These are phyloP conservation scores for Drosophila sordidula DNA, from an alignment of 2,888 invertebrate species.

Conservation along the genomic window DNA sequence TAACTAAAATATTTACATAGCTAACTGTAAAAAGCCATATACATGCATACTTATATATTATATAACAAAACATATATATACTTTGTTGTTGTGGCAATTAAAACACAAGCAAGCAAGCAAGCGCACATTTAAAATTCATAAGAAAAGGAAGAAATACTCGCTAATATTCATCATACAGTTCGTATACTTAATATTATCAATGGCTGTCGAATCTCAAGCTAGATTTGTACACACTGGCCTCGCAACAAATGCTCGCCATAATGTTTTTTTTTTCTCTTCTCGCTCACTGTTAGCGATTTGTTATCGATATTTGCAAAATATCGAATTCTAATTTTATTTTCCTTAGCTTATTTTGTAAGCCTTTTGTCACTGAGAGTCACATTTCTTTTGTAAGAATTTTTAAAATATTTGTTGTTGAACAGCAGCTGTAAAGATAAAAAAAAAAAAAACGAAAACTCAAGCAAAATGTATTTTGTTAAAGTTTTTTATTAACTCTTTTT, in stretches of 20 bases:
- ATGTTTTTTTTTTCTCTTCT: constrained; percentile 47
- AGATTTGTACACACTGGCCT: constrained; percentile 62
- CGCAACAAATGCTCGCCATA: constrained; percentile 57
- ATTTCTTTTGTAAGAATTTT: constrained; percentile 47
- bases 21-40: constrained; percentile 41
- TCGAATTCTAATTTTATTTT: constrained; percentile 60
- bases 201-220: constrained; percentile 45
- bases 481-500: constrained; percentile 45
- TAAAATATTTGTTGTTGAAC: constrained; percentile 72
- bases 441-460: constrained; percentile 28
- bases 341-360: constrained; percentile 58
- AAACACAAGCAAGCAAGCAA: constrained; percentile 33
- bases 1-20: constrained; percentile 44
- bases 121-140: constrained; percentile 5
- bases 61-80: constrained; percentile 26
- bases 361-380: constrained; percentile 55
- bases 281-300: constrained; percentile 60
- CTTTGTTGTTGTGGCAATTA: constrained; percentile 45
- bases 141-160: constrained; percentile 48
- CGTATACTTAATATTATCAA: constrained; percentile 60
- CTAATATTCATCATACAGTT: constrained; percentile 61
- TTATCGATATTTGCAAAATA: constrained; percentile 70
- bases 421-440: constrained; percentile 71
- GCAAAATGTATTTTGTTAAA: constrained; percentile 63
- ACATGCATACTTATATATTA: constrained; percentile 25